Percentiles rank a stretch among this genome's conserved stretches.
Conservation (phyloP, 2,888 invertebrate genomes). For the Eubasilissa splendida region DNA sequence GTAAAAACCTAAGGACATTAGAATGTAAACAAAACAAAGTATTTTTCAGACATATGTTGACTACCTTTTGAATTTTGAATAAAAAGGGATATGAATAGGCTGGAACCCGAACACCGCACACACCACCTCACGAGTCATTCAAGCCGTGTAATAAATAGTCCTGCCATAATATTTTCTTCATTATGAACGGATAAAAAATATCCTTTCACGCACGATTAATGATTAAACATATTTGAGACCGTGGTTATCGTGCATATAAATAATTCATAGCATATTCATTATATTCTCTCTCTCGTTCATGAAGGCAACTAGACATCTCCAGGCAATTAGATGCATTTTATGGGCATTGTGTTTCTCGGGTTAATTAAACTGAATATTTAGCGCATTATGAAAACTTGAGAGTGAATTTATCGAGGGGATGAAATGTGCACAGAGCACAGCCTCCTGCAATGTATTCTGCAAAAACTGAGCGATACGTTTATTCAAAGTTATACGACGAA, state of each 20-base stretch:
- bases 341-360: background rate
- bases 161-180: slow-evolving; percentile 24
- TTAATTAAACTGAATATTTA: slow-evolving; percentile 22
- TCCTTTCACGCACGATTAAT: slow-evolving; percentile 36
- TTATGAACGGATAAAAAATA: slow-evolving; percentile 38
- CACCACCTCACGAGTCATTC: slow-evolving; percentile 13
- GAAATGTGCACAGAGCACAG: slow-evolving; percentile 9
- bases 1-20: too few species aligned
- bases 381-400: slow-evolving; percentile 20
- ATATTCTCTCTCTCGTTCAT: slow-evolving; percentile 18
- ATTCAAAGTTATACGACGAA: slow-evolving; percentile 28
- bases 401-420: slow-evolving; percentile 2
- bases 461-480: slow-evolving; percentile 18
- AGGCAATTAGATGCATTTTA: slow-evolving; percentile 24
- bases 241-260: slow-evolving; percentile 21
- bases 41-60: too few species aligned
- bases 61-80: too few species aligned
- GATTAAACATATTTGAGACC: slow-evolving; percentile 11
- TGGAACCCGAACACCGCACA: background rate
- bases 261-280: slow-evolving; percentile 23
- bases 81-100: too few species aligned
- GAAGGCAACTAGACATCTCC: background rate
- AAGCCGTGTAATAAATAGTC: slow-evolving; percentile 26
- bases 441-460: slow-evolving; percentile 13
- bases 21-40: too few species aligned